Evolutionary conservation across 1,140 invertebrate species (phyloP).

Genomic region (Halesus radiatus): DNA sequence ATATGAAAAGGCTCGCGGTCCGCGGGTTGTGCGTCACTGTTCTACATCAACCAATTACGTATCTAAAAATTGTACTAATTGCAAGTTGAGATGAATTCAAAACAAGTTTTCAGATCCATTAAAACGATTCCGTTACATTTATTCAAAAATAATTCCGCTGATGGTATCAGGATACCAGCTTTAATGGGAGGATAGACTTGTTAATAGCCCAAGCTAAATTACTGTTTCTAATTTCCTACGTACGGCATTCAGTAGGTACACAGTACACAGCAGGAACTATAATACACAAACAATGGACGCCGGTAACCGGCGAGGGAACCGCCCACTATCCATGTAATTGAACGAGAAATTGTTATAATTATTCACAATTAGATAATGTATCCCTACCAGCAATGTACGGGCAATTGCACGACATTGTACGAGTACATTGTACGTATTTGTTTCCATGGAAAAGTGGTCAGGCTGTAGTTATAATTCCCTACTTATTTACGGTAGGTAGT

Average conservation of each 20-base stretch:
- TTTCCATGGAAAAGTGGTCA: conserved; percentile 5
- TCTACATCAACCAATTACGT: too few relatives aligned
- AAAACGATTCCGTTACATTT: conserved; percentile 12
- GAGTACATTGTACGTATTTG: conserved; percentile 4
- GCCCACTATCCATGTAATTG: conserved; percentile 55
- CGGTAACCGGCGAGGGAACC: conserved; percentile 9
- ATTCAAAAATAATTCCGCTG: conserved; percentile 2
- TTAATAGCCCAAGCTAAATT: conserved; percentile 26
- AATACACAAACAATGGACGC: conserved; percentile 36
- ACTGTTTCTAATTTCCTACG: conserved; percentile 17
- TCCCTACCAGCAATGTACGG: conserved; percentile 2
- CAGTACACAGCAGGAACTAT: not conserved
- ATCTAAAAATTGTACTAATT: not conserved
- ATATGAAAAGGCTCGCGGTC: too few relatives aligned
- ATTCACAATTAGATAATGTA: conserved; percentile 56
- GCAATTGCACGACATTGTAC: conserved; percentile 29
- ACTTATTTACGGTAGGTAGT: too few relatives aligned
- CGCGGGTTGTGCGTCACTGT: too few relatives aligned
- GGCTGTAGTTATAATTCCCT: not conserved
- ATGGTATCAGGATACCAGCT: conserved; percentile 12
- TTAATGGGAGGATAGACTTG: conserved; percentile 22
- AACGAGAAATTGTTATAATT: conserved; percentile 55
- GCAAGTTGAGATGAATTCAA: not conserved
- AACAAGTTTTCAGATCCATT: conserved; percentile 9
- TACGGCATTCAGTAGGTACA: not conserved